These are phyloP conservation scores for Lateolabrax maculatus DNA, from an alignment of 2,797 vertebrate species.

Conservation along the genomic window DNA sequence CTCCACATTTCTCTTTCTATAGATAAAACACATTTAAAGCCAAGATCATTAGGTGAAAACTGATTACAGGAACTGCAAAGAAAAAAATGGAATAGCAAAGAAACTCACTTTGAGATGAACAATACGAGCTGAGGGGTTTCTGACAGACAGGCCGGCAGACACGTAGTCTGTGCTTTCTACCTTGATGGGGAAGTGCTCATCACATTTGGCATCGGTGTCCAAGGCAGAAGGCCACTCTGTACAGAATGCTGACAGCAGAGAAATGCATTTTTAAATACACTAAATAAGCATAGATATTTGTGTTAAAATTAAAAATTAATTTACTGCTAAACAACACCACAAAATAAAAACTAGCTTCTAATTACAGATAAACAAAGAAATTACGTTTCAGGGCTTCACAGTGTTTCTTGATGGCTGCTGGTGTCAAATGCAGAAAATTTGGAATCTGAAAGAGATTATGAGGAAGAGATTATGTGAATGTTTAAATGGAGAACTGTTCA, in stretches of 20 bases:
- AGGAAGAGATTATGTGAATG: background rate
- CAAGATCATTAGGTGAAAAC: background rate
- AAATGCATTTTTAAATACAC: background rate
- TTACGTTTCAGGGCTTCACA: conserved; percentile 94
- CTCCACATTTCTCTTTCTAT: conserved; percentile 25
- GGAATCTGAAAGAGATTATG: conserved; percentile 89
- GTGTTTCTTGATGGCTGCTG: conserved; percentile 94
- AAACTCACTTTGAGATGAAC: conserved; percentile 90
- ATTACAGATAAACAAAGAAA: conserved; percentile 29
- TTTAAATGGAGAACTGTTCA: background rate
- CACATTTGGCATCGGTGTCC: conserved; percentile 89
- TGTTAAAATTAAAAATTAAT: too few species aligned
- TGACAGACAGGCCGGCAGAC: conserved; percentile 89
- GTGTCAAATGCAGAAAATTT: conserved; percentile 98
- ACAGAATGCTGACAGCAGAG: conserved; percentile 90
- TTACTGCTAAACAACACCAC: background rate
- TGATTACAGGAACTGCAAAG: background rate
- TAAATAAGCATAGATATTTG: background rate
- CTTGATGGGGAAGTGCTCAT: conserved; percentile 92
- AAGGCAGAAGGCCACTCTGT: conserved; percentile 94
- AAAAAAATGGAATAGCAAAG: rapidly evolving
- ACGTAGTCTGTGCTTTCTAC: conserved; percentile 88
- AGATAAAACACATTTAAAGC: background rate
- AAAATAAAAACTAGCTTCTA: background rate
- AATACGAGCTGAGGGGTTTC: conserved; percentile 91